phyloP scores from a whole-genome alignment of 2,797 vertebrate genomes.

The Naso thynnoides region DNA sequence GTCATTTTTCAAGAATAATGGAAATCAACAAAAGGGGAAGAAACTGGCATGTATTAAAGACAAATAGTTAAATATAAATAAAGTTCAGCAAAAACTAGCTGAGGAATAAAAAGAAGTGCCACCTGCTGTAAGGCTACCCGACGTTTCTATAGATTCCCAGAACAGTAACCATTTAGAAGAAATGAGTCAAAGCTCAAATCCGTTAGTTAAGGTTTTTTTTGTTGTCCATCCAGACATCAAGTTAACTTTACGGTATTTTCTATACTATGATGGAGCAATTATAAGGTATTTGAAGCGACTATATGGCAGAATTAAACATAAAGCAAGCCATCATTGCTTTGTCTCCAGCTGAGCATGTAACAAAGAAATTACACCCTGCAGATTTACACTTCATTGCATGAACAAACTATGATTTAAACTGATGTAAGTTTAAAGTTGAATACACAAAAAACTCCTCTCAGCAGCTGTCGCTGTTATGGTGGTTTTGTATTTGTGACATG shows the following conservation, averaged over 20 bases:
- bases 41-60: not conserved
- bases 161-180: conserved; percentile 13
- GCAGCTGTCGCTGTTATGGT: accelerated
- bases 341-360: not conserved
- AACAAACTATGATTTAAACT: not conserved
- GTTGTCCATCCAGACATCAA: no score
- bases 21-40: no score
- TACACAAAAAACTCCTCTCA: not conserved
- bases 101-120: not conserved
- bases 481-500: not conserved
- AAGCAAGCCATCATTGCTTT: no score
- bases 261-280: not conserved
- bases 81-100: not conserved
- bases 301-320: no score
- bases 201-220: no score
- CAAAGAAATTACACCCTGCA: not conserved
- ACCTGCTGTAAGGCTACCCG: not conserved
- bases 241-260: not conserved
- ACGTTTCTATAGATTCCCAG: not conserved
- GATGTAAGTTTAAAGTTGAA: not conserved
- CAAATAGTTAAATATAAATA: not conserved
- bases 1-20: no score
- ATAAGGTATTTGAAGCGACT: not conserved
- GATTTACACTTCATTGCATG: not conserved
- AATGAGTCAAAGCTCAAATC: not conserved